Evolutionary conservation across 2,888 invertebrate genomes (phyloP).

Genomic region (Balanococcus diminutus): DNA sequence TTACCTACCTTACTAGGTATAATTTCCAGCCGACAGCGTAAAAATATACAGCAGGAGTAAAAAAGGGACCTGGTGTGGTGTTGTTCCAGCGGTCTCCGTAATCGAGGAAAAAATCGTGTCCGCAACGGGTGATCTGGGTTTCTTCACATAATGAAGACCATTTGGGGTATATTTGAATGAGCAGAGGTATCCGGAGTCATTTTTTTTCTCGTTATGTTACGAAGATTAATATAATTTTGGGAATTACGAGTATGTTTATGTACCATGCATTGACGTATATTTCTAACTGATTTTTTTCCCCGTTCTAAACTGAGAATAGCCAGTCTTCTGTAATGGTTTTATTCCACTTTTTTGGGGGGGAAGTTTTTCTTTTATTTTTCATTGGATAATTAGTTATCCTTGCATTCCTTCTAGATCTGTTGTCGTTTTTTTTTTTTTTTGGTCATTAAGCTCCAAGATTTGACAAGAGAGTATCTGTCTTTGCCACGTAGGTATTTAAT

Average conservation of each 20-base stretch:
- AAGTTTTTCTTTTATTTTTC: neutral
- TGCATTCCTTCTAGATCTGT: too few species aligned
- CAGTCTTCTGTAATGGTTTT: neutral
- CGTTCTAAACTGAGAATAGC: neutral
- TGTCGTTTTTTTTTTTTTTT: too few species aligned
- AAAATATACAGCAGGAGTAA: neutral
- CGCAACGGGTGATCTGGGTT: neutral
- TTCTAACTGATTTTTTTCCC: neutral
- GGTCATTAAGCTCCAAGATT: too few species aligned
- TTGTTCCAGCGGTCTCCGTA: neutral
- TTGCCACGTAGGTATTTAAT: too few species aligned
- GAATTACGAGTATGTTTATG: neutral
- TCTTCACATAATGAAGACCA: neutral
- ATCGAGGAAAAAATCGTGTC: neutral
- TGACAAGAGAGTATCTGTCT: too few species aligned
- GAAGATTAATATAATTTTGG: neutral
- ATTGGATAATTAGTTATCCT: too few species aligned
- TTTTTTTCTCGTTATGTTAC: neutral
- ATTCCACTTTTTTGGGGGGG: neutral
- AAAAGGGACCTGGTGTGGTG: neutral
- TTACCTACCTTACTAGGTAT: neutral
- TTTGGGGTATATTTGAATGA: neutral
- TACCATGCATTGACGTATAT: neutral
- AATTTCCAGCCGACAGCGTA: neutral
- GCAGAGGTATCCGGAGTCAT: neutral